A percentile compares a stretch with the other conserved stretches of the same genome.
Evolutionary conservation across 2,797 vertebrate species (phyloP).

Genomic region (Tiaroga cobitis): DNA sequence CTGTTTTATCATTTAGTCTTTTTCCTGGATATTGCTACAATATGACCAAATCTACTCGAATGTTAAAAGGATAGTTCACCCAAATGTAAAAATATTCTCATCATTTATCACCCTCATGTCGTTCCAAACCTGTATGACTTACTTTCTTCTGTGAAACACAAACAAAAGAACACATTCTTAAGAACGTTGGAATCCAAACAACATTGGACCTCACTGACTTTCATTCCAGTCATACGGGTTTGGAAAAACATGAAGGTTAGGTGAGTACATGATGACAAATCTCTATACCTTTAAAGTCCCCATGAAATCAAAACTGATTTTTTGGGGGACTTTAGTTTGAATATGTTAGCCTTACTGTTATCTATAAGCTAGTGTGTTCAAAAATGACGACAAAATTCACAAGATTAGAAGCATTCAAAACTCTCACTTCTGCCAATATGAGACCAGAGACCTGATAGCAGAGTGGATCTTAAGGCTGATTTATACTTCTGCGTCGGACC

Average conservation of each 20-base stretch:
- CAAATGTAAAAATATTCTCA: neutral
- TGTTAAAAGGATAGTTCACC: neutral
- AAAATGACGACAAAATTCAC: no score
- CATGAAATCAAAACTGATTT: no score
- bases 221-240: neutral
- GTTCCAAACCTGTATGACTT: neutral
- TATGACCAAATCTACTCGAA: neutral
- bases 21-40: neutral
- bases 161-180: neutral
- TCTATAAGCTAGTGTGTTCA: no score
- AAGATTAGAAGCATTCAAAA: no score
- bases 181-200: neutral
- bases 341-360: no score
- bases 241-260: neutral
- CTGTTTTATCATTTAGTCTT: neutral
- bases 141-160: neutral
- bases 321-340: no score
- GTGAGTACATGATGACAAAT: neutral
- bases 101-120: neutral
- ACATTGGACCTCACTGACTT: neutral
- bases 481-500: no score
- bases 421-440: no score
- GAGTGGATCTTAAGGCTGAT: no score
- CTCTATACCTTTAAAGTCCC: neutral
- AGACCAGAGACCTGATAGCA: no score